phyloP scores from a whole-genome alignment of 2,888 invertebrate species.

The Idaea aversata region DNA sequence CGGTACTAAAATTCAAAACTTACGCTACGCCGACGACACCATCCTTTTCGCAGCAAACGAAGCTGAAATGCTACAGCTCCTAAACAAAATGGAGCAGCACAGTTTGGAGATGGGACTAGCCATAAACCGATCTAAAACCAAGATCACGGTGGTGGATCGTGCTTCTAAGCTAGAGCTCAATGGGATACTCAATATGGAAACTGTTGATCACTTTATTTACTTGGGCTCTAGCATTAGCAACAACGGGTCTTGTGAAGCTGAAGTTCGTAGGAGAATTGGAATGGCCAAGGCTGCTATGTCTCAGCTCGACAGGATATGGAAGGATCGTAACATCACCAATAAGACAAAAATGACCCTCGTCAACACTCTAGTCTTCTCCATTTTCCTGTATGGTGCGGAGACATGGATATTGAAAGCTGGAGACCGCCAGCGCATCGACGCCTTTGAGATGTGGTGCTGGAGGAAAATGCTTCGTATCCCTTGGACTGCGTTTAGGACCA shows the following conservation, averaged over 20 bases:
- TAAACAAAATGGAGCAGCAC: background rate
- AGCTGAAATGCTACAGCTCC: background rate
- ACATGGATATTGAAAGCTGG: constrained; percentile 1
- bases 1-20: too few species aligned
- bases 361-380: constrained; percentile 1
- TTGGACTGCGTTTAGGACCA: too few species aligned
- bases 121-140: too few species aligned
- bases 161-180: background rate
- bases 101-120: too few species aligned
- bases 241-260: background rate
- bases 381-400: constrained; percentile 5
- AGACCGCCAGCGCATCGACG: background rate
- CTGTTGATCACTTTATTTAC: background rate
- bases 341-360: constrained; percentile 3
- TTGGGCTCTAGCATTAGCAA: constrained; percentile 6
- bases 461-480: too few species aligned
- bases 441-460: background rate
- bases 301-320: constrained; percentile 2
- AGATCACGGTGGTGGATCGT: constrained; percentile 4
- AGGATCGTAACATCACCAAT: background rate
- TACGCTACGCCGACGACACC: too few species aligned
- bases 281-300: background rate
- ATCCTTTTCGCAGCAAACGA: background rate
- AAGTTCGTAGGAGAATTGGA: constrained; percentile 1
- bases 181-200: background rate